Base-by-base conservation (phyloP, 2,888 invertebrate species). In the Orthonychiurus folsomi region DNA sequence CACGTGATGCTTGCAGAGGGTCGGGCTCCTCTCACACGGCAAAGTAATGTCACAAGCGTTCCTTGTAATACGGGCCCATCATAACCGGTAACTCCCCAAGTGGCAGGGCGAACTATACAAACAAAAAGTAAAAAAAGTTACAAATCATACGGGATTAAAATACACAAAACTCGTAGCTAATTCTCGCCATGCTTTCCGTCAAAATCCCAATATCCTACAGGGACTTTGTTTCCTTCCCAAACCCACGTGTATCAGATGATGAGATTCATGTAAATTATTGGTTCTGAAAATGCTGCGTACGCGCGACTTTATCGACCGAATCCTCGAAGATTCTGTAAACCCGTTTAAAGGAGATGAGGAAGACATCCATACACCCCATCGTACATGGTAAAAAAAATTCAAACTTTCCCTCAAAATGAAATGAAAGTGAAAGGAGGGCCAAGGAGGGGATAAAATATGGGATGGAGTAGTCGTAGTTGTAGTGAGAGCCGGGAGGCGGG, bases 1-100 rank as follows among this genome's bases (percentile, higher is more conserved):
- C 93, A 93, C 63, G 86, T 85, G 64, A 93, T 83, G 72, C 83
- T 84, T 12, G 92, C 92, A 0, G 89, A 84, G 0, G 93, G 93
- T 56, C 88, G 80, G 0, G 93, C 91, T 0, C 89, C 91, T 48
- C 82, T 82, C 2, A 89, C 89, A 69, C 79, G 79, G 76, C 93
- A 93, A 76, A 85, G 83, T 66, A 93, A 82, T 60, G 86, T 83
- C 60, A 93, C 86, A 73, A 86, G 83, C 5, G 86, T 86, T 26
- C 89, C 91, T 74, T 89, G 87, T 9, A 87, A 85, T 27, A 88
- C 88, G 76, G 90, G 87, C 72, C 85, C 84, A 52, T 85, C 84
- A 21, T 88, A 85, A 2, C 91, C 90, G 26, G 82, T 81, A 73
- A 93, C 82, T 73, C 84, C 82, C 76, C 91, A 86, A 75, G 83